Conservation (phyloP, 2,797 vertebrate species). For the Cirrhinus molitorella region DNA sequence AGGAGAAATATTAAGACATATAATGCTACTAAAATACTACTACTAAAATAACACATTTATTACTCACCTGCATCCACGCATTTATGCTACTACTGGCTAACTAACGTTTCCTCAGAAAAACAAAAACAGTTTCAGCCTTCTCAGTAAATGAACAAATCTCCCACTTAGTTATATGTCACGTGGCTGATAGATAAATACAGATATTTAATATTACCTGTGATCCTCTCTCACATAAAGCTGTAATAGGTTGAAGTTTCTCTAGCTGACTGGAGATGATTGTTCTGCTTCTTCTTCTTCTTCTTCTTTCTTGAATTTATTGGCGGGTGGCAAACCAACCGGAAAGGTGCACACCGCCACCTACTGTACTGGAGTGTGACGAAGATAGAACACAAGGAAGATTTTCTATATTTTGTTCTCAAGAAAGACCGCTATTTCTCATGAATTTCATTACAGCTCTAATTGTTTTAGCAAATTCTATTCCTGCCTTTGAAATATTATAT, state of each 20-base stretch:
- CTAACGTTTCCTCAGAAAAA: conserved; percentile 69
- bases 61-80: too few relatives aligned
- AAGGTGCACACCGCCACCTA: too few relatives aligned
- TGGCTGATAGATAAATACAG: too few relatives aligned
- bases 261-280: not conserved
- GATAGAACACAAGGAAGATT: not conserved
- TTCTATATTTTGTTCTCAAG: not conserved
- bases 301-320: too few relatives aligned
- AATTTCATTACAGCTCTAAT: too few relatives aligned
- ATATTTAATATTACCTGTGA: not conserved
- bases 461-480: too few relatives aligned
- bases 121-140: not conserved
- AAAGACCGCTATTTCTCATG: too few relatives aligned
- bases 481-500: not conserved
- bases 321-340: too few relatives aligned
- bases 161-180: not conserved
- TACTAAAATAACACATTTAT: not conserved
- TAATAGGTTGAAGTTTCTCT: not conserved
- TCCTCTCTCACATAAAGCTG: not conserved
- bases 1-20: not conserved
- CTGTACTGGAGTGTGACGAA: too few relatives aligned
- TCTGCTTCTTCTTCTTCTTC: too few relatives aligned
- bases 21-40: not conserved
- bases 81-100: conserved; percentile 64
- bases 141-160: not conserved